phyloP scores from a whole-genome alignment of 2,797 vertebrate species.

The Gymnothorax reevesii region DNA sequence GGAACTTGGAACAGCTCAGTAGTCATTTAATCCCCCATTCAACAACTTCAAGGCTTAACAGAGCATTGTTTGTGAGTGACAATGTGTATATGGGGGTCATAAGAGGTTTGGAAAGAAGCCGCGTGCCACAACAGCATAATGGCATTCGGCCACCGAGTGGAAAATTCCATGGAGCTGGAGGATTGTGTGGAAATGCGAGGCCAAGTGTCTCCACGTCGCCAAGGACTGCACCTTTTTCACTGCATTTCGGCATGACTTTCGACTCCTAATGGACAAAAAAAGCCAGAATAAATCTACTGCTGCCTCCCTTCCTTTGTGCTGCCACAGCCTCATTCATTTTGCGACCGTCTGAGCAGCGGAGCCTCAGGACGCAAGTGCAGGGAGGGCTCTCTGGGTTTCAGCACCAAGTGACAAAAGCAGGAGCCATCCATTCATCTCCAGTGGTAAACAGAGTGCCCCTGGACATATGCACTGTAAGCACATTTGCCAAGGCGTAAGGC shows the following conservation, averaged over 20 bases:
- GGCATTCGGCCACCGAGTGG: slow-evolving; percentile 16
- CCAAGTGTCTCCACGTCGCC: not conserved
- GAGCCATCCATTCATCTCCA: not conserved
- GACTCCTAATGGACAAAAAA: not conserved
- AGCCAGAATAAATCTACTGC: not conserved
- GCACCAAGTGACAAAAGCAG: not conserved
- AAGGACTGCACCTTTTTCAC: not conserved
- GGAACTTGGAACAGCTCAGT: not conserved
- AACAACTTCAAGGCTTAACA: not conserved
- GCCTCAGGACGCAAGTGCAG: not conserved
- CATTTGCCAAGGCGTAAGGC: not conserved
- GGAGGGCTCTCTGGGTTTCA: not conserved
- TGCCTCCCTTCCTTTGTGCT: slow-evolving; percentile 5
- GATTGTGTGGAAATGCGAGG: slow-evolving; percentile 27
- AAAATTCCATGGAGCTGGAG: slow-evolving; percentile 37
- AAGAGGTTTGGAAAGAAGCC: not conserved
- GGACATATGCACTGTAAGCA: not conserved
- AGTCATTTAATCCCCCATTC: not conserved
- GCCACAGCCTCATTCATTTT: not conserved
- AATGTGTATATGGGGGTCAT: not conserved
- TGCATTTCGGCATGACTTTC: not conserved
- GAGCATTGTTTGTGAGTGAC: not conserved
- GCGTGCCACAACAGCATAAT: slow-evolving; percentile 24
- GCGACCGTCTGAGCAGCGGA: not conserved
- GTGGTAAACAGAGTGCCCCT: not conserved